Percentiles rank a stretch among this genome's conserved stretches.
phyloP scores from a whole-genome alignment of 2,888 invertebrate genomes.

The Ichneumon xanthorius region DNA sequence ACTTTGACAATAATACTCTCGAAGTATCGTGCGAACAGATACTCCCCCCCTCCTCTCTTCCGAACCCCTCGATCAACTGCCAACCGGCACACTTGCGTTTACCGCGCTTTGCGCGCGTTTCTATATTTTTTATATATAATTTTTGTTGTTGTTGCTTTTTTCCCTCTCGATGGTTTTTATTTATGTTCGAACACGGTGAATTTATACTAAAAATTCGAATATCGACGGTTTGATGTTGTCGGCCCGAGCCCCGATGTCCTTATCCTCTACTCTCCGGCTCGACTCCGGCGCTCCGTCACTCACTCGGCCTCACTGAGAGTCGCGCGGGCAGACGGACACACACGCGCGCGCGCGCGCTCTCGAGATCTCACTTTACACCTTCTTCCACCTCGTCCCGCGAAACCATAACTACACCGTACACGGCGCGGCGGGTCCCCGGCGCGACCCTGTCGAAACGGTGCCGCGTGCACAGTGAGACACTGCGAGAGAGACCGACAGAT shows the following conservation, averaged over 20 bases:
- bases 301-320: slow-evolving; percentile 33
- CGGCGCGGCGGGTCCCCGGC: slow-evolving; percentile 50
- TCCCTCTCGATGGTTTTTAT: background rate
- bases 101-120: background rate
- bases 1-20: slow-evolving; percentile 30
- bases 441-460: slow-evolving; percentile 64
- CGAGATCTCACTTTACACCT: slow-evolving; percentile 61
- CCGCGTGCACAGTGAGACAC: slow-evolving; percentile 56
- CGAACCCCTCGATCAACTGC: background rate
- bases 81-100: slow-evolving; percentile 1
- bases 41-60: background rate
- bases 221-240: background rate
- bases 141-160: background rate
- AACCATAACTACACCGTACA: slow-evolving; percentile 67
- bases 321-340: slow-evolving; percentile 31
- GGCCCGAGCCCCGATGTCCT: slow-evolving; percentile 6
- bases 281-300: slow-evolving; percentile 24
- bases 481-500: background rate
- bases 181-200: too few species aligned
- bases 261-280: slow-evolving; percentile 27
- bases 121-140: background rate
- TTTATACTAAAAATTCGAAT: background rate
- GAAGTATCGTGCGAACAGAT: slow-evolving; percentile 36
- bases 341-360: slow-evolving; percentile 30
- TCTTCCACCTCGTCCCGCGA: slow-evolving; percentile 64